Conservation (phyloP, 2,113 vertebrate genomes). For the Etheostoma cragini region DNA sequence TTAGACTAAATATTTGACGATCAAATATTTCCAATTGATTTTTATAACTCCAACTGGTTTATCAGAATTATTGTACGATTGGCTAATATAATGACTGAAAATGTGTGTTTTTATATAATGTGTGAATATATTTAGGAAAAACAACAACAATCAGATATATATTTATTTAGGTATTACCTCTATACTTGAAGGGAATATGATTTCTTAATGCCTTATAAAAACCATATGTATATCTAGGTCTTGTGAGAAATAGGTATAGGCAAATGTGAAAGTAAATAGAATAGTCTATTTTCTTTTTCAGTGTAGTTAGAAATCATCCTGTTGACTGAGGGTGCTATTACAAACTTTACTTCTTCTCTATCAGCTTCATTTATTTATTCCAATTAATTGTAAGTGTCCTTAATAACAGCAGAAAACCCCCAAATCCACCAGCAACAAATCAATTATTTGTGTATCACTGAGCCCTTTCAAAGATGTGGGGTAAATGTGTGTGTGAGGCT, state of each 20-base stretch:
- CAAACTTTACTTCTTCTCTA: not conserved
- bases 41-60: not conserved
- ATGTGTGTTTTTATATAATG: not conserved
- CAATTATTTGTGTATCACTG: not conserved
- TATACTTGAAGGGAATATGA: not conserved
- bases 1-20: not conserved
- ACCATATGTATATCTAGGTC: not conserved
- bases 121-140: not conserved
- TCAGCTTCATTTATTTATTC: not conserved
- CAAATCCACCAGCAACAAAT: not conserved
- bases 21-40: not conserved
- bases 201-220: not conserved
- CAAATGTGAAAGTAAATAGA: not conserved
- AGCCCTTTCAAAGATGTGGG: not conserved
- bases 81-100: not conserved
- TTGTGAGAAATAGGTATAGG: not conserved
- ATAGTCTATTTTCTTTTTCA: not conserved
- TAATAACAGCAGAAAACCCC: not conserved
- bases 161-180: not conserved
- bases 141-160: not conserved
- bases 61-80: not conserved
- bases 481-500: slow-evolving; percentile 12
- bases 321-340: not conserved
- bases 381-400: not conserved
- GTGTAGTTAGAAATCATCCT: not conserved